A percentile compares a stretch with the other conserved stretches of the same genome.
These are phyloP conservation scores for Oryzias curvinotus DNA, from an alignment of 2,113 vertebrate species.

Conservation along the genomic window DNA sequence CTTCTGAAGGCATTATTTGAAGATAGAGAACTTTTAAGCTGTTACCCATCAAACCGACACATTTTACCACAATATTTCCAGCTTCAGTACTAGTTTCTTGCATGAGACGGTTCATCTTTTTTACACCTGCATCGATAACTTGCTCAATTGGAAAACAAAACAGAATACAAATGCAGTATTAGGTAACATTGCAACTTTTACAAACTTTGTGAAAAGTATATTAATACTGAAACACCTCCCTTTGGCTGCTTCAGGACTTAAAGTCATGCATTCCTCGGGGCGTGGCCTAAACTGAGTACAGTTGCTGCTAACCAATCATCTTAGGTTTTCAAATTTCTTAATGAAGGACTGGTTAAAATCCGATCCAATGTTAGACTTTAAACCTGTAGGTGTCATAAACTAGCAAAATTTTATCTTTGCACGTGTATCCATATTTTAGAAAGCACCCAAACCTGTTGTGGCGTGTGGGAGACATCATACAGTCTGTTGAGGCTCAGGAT, in stretches of 20 bases:
- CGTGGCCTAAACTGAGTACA: no score
- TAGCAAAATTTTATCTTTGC: not conserved
- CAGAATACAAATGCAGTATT: not conserved
- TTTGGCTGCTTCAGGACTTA: no score
- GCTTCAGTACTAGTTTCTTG: not conserved
- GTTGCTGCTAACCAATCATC: no score
- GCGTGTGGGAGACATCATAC: slow-evolving; percentile 45
- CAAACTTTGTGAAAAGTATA: no score
- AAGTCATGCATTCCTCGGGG: no score
- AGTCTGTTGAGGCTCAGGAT: slow-evolving; percentile 61
- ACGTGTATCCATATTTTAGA: not conserved
- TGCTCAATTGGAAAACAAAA: not conserved
- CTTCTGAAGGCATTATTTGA: no score
- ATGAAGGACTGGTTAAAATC: not conserved
- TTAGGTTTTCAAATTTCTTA: not conserved
- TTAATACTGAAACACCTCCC: no score
- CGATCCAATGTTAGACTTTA: not conserved
- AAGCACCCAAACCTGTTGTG: slow-evolving; percentile 27
- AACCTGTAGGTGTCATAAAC: not conserved
- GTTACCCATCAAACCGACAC: no score
- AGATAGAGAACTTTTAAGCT: no score
- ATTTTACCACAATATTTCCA: no score
- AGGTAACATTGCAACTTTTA: not conserved
- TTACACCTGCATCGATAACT: not conserved
- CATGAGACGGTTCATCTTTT: not conserved